Base-by-base conservation (phyloP, 1,140 invertebrate genomes). In the Anastatus disparis region DNA sequence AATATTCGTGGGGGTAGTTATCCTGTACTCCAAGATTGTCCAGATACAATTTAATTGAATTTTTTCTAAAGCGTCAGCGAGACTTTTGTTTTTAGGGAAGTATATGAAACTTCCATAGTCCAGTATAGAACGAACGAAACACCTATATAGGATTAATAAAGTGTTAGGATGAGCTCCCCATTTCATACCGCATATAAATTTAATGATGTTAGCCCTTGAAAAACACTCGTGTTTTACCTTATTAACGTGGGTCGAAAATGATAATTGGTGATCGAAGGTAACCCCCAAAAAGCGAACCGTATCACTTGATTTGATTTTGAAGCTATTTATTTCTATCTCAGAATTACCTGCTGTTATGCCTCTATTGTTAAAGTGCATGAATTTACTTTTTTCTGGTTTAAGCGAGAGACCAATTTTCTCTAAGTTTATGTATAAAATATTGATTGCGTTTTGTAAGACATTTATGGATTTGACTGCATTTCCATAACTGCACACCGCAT, bases 341-440 rank as follows among this genome's bases (percentile, higher is more conserved):
- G 22, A 22, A 3, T 38, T 6, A 2, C 48, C 62, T 7, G 62
- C 46, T 22, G 0, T 35, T 1, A 64, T 64, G 15, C 53, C 35
- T 64, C 53, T 52, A 7, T 38, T 64, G 29, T 53, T 64, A 13
- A 64, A 64, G 50, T 64, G 27, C 15, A 52, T 22, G 27, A 46
- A 12, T 15, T 4, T n/a, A 9, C 26, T 29, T 31, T 55, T 55
- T 2, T 31, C 4, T 7, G 52, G 52, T 17, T 7, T 27, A 7
- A 55, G 13, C 31, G 12, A 2, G 8, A 55, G 27, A 15, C 27
- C 27, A 13, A 55, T 3, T 20, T 8, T 15, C n/a, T 7, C 8
- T 7, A 55, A n/a, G 8, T 55, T 55, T 7, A 8, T 12, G n/a
- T 29, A 6, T 27, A 52, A 6, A 8, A 15, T 8, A 6, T 46